A percentile compares a stretch with the other conserved stretches of the same genome.
phyloP scores from a whole-genome alignment of 2,888 invertebrate species.

The Girardia tigrina region DNA sequence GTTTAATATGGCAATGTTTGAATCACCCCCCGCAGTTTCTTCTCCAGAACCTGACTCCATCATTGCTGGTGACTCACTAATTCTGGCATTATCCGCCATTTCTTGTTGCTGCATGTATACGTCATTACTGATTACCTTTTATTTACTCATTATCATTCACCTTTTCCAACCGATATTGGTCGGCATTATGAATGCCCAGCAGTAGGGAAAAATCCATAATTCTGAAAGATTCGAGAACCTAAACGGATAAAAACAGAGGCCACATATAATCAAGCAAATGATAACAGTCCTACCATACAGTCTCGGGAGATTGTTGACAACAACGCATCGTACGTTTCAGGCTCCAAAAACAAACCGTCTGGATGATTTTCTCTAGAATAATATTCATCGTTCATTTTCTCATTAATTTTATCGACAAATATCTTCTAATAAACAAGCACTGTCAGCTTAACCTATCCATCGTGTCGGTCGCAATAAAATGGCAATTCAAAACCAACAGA shows the following conservation, averaged over 20 bases:
- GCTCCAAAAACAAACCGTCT: slow-evolving; percentile 80
- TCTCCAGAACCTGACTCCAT: slow-evolving; percentile 8
- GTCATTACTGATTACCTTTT: too few relatives aligned
- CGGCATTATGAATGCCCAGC: slow-evolving; percentile 89
- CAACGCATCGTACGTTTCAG: slow-evolving; percentile 82
- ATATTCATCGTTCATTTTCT: too few relatives aligned
- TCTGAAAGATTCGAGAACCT: slow-evolving; percentile 60
- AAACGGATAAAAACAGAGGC: slow-evolving; percentile 37
- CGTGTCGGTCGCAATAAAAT: too few relatives aligned
- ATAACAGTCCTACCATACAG: slow-evolving; percentile 67
- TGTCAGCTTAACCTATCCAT: too few relatives aligned
- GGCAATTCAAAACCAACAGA: too few relatives aligned
- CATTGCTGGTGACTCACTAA: background rate
- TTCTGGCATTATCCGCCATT: background rate
- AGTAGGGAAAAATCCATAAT: slow-evolving; percentile 99
- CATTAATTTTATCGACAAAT: too few relatives aligned
- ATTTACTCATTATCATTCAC: too few relatives aligned
- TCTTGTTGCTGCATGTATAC: background rate
- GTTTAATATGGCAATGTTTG: background rate
- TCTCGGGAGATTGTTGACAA: slow-evolving; percentile 92
- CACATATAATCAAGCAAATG: background rate
- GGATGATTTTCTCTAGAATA: slow-evolving; percentile 64
- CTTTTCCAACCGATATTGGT: slow-evolving; percentile 58
- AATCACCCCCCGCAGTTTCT: background rate
- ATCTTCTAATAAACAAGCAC: too few relatives aligned